phyloP scores from a whole-genome alignment of 2,113 vertebrate species.

The Psettodes erumei region DNA sequence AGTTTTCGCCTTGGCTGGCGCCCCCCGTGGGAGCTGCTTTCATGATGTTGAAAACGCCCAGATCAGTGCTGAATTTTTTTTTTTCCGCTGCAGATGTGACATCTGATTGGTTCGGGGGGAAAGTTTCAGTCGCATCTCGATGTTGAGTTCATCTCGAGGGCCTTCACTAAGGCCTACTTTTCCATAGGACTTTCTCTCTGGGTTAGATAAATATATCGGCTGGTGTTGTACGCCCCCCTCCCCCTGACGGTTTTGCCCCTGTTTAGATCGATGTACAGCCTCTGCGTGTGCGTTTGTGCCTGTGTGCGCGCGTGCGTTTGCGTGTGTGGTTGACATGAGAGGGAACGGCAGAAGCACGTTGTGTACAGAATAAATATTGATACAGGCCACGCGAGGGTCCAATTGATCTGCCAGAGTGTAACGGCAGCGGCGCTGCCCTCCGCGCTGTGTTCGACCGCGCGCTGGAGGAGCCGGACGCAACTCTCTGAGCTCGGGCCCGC shows the following conservation, averaged over 20 bases:
- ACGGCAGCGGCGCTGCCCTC: slow-evolving; percentile 43
- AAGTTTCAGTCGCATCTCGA: slow-evolving; percentile 42
- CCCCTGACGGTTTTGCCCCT: slow-evolving; percentile 66
- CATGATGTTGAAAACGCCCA: slow-evolving; percentile 39
- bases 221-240: slow-evolving; percentile 69
- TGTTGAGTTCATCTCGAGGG: slow-evolving; percentile 50
- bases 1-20: slow-evolving; percentile 38
- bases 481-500: slow-evolving; percentile 33
- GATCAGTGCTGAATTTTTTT: slow-evolving; percentile 33
- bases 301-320: slow-evolving; percentile 19
- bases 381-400: slow-evolving; percentile 79
- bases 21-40: slow-evolving; percentile 22
- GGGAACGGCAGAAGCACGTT: slow-evolving; percentile 70
- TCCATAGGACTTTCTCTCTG: slow-evolving; percentile 62
- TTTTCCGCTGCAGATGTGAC: slow-evolving; percentile 29
- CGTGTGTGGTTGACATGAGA: slow-evolving; percentile 57
- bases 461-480: slow-evolving; percentile 39
- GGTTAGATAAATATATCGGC: slow-evolving; percentile 69
- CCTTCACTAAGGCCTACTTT: slow-evolving; percentile 60
- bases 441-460: slow-evolving; percentile 37
- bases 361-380: slow-evolving; percentile 85
- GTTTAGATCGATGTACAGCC: slow-evolving; percentile 76
- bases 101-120: slow-evolving; percentile 51
- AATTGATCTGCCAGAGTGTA: slow-evolving; percentile 75
- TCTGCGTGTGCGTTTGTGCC: slow-evolving; percentile 36